Conservation (phyloP, 2,888 invertebrate species). For the Pterostichus niger region DNA sequence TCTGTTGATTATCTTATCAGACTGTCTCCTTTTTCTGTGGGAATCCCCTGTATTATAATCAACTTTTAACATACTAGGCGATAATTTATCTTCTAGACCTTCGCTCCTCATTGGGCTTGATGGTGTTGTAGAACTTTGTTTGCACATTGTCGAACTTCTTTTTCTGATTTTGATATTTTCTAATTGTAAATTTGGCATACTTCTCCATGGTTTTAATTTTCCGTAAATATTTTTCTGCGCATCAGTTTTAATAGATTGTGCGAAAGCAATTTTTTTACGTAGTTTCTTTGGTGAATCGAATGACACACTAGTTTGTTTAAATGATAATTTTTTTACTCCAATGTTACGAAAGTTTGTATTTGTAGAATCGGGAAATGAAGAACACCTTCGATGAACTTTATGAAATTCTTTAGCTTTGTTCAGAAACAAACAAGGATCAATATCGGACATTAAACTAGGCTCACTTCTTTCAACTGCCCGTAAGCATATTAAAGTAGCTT, state of each 20-base stretch:
- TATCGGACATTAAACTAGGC: slow-evolving; percentile 81
- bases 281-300: slow-evolving; percentile 57
- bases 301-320: slow-evolving; percentile 63
- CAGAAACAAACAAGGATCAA: slow-evolving; percentile 79
- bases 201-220: slow-evolving; percentile 76
- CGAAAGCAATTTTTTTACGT: not conserved
- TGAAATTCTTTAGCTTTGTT: slow-evolving; percentile 74
- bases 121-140: slow-evolving; percentile 74
- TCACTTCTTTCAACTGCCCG: slow-evolving; percentile 83
- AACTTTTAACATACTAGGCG: slow-evolving; percentile 73
- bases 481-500: slow-evolving; percentile 82
- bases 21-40: slow-evolving; percentile 21
- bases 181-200: slow-evolving; percentile 75
- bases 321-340: slow-evolving; percentile 49
- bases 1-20: slow-evolving; percentile 38
- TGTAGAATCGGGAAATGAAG: slow-evolving; percentile 78
- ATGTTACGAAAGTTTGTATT: slow-evolving; percentile 67
- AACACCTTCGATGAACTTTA: slow-evolving; percentile 79
- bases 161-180: slow-evolving; percentile 69
- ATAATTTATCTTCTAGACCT: slow-evolving; percentile 68
- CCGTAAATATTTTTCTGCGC: slow-evolving; percentile 69
- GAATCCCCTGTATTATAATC: slow-evolving; percentile 71
- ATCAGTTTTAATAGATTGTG: slow-evolving; percentile 54
- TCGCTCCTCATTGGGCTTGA: slow-evolving; percentile 73
- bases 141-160: slow-evolving; percentile 71